A percentile compares a stretch with the other conserved stretches of the same genome.
Conservation (phyloP, 2,888 invertebrate species). For the Prosapia bicincta region DNA sequence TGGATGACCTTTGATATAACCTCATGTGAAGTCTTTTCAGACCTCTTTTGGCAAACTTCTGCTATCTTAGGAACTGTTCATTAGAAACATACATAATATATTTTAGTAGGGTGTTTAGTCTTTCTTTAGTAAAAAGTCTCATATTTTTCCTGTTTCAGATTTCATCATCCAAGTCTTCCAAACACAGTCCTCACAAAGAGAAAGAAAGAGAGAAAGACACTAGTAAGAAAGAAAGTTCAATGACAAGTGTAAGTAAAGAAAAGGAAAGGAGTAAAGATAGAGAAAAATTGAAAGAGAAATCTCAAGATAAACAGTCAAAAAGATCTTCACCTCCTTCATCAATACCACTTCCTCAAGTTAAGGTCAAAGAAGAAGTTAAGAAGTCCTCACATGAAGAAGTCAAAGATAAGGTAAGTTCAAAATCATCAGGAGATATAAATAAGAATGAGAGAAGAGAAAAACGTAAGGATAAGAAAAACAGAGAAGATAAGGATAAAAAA, state of each 20-base stretch:
- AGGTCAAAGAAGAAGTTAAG: constrained; percentile 46
- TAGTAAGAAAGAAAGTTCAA: constrained; percentile 47
- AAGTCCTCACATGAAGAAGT: constrained; percentile 8
- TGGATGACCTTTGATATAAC: no score
- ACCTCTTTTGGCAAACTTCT: no score
- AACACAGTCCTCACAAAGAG: constrained; percentile 57
- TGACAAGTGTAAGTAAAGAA: constrained; percentile 50
- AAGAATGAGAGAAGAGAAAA: constrained; percentile 50
- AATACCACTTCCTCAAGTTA: constrained; percentile 34
- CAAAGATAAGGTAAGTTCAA: constrained; percentile 13
- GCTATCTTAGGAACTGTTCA: no score
- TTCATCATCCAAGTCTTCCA: constrained; percentile 39
- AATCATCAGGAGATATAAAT: constrained; percentile 16
- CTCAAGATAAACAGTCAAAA: constrained; percentile 43
- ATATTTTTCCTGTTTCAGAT: no score
- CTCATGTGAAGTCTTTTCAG: no score
- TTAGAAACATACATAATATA: no score
- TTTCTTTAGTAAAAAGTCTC: no score
- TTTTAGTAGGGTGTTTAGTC: no score
- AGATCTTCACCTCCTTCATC: constrained; percentile 3
- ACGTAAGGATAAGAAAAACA: constrained; percentile 55
- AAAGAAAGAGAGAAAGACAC: constrained; percentile 49
- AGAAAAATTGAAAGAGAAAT: constrained; percentile 53
- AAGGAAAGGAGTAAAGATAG: constrained; percentile 55
- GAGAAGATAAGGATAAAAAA: constrained; percentile 52